Conservation (phyloP, 2,888 invertebrate species). For the Autographa pulchrina region DNA sequence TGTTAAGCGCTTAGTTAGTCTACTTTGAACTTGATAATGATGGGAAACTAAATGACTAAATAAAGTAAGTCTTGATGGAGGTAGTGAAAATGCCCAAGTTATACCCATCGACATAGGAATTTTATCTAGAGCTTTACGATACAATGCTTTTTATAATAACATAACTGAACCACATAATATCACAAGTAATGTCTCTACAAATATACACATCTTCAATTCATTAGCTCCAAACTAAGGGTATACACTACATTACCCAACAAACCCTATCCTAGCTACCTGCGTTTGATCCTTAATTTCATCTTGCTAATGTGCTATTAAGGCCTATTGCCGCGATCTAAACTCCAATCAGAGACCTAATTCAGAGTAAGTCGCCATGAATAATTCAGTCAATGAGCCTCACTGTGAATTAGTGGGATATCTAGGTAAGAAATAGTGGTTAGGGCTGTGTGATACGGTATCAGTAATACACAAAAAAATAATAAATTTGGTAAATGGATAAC, state of each 20-base stretch:
- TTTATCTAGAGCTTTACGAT: too few relatives aligned
- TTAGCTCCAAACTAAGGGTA: neutral
- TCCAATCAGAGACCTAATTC: conserved; percentile 51
- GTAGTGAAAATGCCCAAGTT: too few relatives aligned
- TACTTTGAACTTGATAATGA: too few relatives aligned
- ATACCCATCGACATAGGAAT: too few relatives aligned
- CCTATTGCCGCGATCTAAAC: conserved; percentile 18
- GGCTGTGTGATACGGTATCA: conserved; percentile 26
- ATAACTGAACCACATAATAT: too few relatives aligned
- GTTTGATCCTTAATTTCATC: conserved; percentile 17
- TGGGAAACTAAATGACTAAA: too few relatives aligned
- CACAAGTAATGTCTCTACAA: neutral
- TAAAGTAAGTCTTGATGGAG: too few relatives aligned
- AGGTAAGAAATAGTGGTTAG: conserved; percentile 30
- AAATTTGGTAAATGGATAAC: too few relatives aligned
- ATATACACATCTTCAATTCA: neutral
- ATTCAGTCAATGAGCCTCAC: conserved; percentile 59
- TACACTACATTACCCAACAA: neutral
- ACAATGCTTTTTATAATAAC: too few relatives aligned
- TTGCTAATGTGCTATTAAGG: conserved; percentile 32
- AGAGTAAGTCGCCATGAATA: conserved; percentile 47
- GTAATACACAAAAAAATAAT: neutral
- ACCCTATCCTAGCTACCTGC: neutral
- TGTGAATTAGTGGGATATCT: conserved; percentile 66
- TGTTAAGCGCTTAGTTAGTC: too few relatives aligned